Evolutionary conservation across 2,113 vertebrate genomes (phyloP).

Genomic region (Riparia riparia): DNA sequence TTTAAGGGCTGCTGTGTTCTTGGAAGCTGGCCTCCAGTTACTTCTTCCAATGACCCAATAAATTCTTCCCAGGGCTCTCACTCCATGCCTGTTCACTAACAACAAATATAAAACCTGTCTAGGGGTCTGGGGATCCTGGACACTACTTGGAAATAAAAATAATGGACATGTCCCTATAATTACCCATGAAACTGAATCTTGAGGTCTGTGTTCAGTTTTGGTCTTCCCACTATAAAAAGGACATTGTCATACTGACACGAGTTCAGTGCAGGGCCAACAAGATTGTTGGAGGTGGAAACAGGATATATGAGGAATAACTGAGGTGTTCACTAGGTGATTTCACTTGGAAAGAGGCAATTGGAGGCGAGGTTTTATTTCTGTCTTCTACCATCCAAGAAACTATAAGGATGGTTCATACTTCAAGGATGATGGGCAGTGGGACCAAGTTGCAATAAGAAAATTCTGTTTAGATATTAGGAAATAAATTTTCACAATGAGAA

Average conservation of each 20-base stretch:
- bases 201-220: not conserved
- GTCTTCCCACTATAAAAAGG: not conserved
- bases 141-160: not conserved
- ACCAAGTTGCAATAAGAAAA: not conserved
- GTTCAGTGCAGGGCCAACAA: fast-evolving
- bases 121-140: not conserved
- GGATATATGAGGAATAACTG: not conserved
- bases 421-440: not conserved
- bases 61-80: not conserved
- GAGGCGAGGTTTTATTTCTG: not conserved
- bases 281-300: not conserved
- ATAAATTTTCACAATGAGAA: not conserved
- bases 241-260: not conserved
- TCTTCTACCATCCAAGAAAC: not conserved
- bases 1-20: not conserved
- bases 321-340: not conserved
- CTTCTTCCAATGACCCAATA: not conserved
- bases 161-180: not conserved
- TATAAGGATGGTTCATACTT: not conserved
- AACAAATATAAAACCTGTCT: not conserved
- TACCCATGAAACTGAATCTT: not conserved
- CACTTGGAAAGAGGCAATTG: not conserved
- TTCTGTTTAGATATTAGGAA: not conserved
- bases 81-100: not conserved
- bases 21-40: not conserved